Percentiles rank a stretch among this genome's conserved stretches.
Evolutionary conservation across 2,888 invertebrate species (phyloP).

Genomic region (Caenorhabditis sp.): DNA sequence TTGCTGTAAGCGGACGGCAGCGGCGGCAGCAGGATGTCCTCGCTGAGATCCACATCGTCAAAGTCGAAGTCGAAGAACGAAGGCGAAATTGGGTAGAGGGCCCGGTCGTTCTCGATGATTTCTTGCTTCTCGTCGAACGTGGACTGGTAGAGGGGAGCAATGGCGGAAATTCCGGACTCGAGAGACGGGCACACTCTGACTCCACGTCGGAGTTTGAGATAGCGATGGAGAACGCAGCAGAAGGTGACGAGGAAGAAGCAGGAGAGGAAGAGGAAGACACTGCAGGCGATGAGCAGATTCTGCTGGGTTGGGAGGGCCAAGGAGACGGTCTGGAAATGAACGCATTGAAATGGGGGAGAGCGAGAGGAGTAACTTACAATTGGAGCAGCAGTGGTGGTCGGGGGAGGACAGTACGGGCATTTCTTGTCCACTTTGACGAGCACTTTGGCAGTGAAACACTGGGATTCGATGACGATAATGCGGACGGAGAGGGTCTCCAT

Average conservation of each 20-base stretch:
- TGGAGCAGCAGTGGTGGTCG: background rate
- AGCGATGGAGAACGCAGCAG: background rate
- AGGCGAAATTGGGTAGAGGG: slow-evolving; percentile 23
- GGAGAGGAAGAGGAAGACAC: background rate
- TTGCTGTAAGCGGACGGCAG: slow-evolving; percentile 15
- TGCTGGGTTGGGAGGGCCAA: background rate
- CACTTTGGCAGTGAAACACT: slow-evolving; percentile 44
- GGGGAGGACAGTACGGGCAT: slow-evolving; percentile 43
- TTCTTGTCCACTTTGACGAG: slow-evolving; percentile 36
- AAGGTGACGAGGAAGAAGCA: background rate
- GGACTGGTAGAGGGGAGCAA: background rate
- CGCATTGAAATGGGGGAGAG: background rate
- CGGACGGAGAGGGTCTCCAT: slow-evolving; percentile 27
- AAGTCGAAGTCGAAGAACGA: slow-evolving; percentile 12
- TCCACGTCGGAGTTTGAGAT: slow-evolving; percentile 1
- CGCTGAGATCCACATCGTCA: slow-evolving; percentile 2
- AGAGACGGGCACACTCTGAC: slow-evolving; percentile 20
- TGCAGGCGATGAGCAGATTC: background rate
- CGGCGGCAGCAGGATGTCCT: slow-evolving; percentile 8
- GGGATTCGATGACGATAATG: slow-evolving; percentile 29
- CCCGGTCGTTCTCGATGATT: background rate
- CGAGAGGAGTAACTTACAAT: background rate
- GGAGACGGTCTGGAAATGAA: slow-evolving; percentile 16
- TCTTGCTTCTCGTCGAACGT: background rate
- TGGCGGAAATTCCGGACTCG: slow-evolving; percentile 35